phyloP scores from a whole-genome alignment of 2,113 vertebrate species.

The Dipodomys merriami region DNA sequence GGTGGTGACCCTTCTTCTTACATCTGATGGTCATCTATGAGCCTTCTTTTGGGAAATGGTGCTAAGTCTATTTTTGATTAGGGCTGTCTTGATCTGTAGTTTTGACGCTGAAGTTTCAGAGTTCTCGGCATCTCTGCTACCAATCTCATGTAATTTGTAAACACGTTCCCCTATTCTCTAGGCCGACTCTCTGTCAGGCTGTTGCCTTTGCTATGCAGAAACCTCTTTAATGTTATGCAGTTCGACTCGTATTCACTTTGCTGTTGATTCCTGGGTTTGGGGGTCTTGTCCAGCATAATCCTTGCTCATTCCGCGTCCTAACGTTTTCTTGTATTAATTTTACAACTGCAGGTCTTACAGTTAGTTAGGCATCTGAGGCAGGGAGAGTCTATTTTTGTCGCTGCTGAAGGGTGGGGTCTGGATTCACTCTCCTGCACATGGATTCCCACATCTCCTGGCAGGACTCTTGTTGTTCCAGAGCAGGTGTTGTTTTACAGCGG shows the following conservation, averaged over 20 bases:
- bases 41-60: background rate
- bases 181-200: background rate
- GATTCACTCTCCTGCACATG: background rate
- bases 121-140: too few relatives aligned
- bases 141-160: background rate
- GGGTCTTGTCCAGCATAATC: background rate
- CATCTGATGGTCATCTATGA: background rate
- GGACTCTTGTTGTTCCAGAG: background rate
- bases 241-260: background rate
- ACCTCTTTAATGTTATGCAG: background rate
- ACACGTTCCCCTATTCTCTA: background rate
- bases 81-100: background rate
- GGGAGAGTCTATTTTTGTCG: background rate
- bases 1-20: too few relatives aligned
- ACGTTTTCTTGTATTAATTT: background rate
- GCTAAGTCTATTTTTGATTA: background rate
- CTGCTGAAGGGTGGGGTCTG: too few relatives aligned
- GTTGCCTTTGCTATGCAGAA: background rate
- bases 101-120: background rate
- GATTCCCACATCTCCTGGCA: background rate
- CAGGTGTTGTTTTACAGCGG: background rate
- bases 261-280: background rate
- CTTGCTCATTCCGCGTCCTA: background rate
- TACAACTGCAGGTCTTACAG: background rate
- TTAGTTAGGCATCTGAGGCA: background rate